Evolutionary conservation across 2,888 invertebrate species (phyloP).

Genomic region (Phaonia tiefii): DNA sequence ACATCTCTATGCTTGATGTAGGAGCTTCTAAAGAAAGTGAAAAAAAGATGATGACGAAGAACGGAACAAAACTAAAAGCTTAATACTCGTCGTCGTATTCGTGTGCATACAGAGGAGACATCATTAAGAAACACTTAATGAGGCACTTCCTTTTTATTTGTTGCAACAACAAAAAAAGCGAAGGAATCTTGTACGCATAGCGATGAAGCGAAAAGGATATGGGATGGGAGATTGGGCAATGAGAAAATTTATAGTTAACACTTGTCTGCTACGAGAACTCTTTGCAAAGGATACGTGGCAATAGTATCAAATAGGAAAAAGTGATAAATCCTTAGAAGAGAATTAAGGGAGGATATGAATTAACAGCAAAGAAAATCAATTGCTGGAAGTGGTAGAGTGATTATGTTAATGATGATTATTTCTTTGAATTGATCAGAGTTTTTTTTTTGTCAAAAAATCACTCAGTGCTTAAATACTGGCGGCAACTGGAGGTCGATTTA

Average conservation of each 20-base stretch:
- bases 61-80: conserved; percentile 37
- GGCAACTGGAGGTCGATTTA: too few species aligned
- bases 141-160: conserved; percentile 68
- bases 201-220: neutral
- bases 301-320: neutral
- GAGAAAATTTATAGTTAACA: conserved; percentile 21
- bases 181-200: conserved; percentile 22
- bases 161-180: conserved; percentile 34
- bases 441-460: too few species aligned
- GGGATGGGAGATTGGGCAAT: neutral
- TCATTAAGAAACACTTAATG: conserved; percentile 71
- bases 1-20: too few species aligned
- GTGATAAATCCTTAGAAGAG: conserved; percentile 49
- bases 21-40: neutral
- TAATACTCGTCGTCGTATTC: neutral
- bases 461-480: too few species aligned
- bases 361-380: conserved; percentile 59
- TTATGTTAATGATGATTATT: conserved; percentile 53
- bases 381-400: conserved; percentile 65
- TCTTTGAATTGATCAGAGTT: too few species aligned
- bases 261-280: neutral
- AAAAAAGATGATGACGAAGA: neutral
- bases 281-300: too few species aligned
- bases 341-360: conserved; percentile 23
- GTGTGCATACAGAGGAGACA: conserved; percentile 61